Evolutionary conservation across 2,888 invertebrate species (phyloP).

Genomic region (Spilarctia lutea): DNA sequence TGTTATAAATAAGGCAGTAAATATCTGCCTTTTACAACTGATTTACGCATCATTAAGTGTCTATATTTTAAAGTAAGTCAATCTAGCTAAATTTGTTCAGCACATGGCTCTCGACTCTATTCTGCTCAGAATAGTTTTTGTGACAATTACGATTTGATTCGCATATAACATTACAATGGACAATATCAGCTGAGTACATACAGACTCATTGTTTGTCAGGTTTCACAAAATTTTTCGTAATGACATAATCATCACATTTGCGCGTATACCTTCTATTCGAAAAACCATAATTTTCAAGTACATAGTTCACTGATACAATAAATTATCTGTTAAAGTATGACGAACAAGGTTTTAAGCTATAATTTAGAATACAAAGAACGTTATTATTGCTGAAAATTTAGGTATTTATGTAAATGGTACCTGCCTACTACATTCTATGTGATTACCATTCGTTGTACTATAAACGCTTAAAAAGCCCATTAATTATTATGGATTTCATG

Average conservation of each 20-base stretch:
- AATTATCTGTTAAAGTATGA: not conserved
- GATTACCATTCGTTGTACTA: not conserved
- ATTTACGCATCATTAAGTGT: conserved; percentile 4
- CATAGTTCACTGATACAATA: conserved; percentile 19
- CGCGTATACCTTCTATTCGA: conserved; percentile 38
- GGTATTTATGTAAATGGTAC: not conserved
- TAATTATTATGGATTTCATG: not conserved
- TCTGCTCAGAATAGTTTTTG: conserved; percentile 57
- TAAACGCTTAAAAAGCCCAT: not conserved
- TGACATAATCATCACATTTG: conserved; percentile 64
- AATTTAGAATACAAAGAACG: not conserved
- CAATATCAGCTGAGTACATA: conserved; percentile 70
- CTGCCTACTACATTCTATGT: not conserved
- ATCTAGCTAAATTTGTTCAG: conserved; percentile 37
- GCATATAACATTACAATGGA: conserved; percentile 70
- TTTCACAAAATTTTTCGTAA: conserved; percentile 73
- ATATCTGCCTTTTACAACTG: conserved; percentile 23
- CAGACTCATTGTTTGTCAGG: conserved; percentile 66
- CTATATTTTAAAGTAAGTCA: conserved; percentile 28
- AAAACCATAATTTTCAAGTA: conserved; percentile 28
- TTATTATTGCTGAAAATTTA: not conserved
- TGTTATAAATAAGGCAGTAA: not conserved
- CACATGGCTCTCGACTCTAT: conserved; percentile 30
- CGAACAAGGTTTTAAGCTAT: not conserved
- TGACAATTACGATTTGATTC: conserved; percentile 73